Base-by-base conservation (phyloP, 2,113 vertebrate species). In the Engraulis encrasicolus region DNA sequence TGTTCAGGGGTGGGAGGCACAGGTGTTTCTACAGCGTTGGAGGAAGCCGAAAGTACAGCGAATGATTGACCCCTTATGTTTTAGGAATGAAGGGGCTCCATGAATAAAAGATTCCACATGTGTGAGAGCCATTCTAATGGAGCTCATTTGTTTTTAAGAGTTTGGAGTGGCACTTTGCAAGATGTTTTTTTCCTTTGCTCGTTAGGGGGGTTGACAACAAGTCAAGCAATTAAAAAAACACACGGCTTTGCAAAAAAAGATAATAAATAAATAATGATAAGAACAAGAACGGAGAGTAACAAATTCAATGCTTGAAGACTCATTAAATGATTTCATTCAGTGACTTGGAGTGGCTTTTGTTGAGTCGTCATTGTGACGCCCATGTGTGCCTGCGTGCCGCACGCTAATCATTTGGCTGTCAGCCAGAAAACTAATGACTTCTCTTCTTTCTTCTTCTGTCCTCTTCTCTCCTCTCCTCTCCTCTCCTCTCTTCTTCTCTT, bases 91-190 rank as follows among this genome's bases (percentile, higher is more conserved):
- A n/a, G n/a, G n/a, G n/a, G 66, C 2, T 74, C 17, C 66, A 74
- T 74, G 34, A 74, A 74, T 74, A 34, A 74, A 74, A 74, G 27
- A 74, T 36, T 34, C 66, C 66, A 74, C 15, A 74, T 34, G 66
- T 34, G 66, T 14, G 15, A 74, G 15, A 74, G 66, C 31, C 15
- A 17, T 74, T 34, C 34, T 74, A 74, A 74, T 36, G 31, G 27
- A 74, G 15, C 31, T 34, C 66, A 74, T 74, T 74, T 74, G 27
- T 45, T 34, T 15, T 36, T 34, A 34, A 74, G 27, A 31, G 58
- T 61, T n/a, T 1, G 7, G 7, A 61, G 58, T 6, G 12, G 58
- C 6, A 61, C 7, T 20, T n/a, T 61, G 23, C 11, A 3, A 74
- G 66, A 34, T 15, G 31, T n/a, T n/a, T n/a, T n/a, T n/a, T n/a